A percentile compares a stretch with the other conserved stretches of the same genome.
phyloP scores from a whole-genome alignment of 64 coral and sea anemone genomes.

The Hydrozoanthus tunicans region DNA sequence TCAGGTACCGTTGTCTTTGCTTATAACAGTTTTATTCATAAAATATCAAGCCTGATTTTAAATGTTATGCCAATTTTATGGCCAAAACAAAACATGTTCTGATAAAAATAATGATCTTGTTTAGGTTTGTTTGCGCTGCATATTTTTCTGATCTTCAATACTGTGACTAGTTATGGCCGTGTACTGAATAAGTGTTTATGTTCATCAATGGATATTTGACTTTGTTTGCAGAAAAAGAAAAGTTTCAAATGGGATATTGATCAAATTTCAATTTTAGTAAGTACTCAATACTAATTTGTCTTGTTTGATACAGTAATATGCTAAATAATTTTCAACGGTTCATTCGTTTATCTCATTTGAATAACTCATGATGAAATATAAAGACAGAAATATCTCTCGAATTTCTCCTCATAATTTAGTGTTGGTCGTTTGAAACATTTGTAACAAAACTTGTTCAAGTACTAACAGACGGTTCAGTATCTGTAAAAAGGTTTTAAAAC shows the following conservation, averaged over 20 bases:
- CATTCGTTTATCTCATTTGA: not conserved
- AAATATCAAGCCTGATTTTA: not conserved
- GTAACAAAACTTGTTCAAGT: not conserved
- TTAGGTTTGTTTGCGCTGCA: not conserved
- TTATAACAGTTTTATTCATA: not conserved
- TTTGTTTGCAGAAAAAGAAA: conserved; percentile 67
- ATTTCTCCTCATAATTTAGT: too few species aligned
- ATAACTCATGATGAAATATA: not conserved
- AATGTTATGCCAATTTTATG: not conserved
- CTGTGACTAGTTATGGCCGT: not conserved
- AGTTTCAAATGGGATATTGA: conserved; percentile 96
- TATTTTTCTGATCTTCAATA: not conserved
- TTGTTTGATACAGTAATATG: too few species aligned
- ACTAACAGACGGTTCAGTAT: not conserved
- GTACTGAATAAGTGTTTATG: not conserved
- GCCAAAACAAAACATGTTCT: not conserved
- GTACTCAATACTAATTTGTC: not conserved
- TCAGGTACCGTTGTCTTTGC: not conserved
- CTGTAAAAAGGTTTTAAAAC: too few species aligned
- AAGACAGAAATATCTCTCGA: not conserved
- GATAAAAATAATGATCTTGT: not conserved
- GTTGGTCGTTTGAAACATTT: too few species aligned
- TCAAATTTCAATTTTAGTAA: conserved; percentile 95
- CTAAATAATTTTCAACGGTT: not conserved
- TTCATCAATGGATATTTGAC: not conserved